These are phyloP conservation scores for Tachysurus fulvidraco DNA, from an alignment of 2,113 vertebrate genomes.

Conservation along the genomic window DNA sequence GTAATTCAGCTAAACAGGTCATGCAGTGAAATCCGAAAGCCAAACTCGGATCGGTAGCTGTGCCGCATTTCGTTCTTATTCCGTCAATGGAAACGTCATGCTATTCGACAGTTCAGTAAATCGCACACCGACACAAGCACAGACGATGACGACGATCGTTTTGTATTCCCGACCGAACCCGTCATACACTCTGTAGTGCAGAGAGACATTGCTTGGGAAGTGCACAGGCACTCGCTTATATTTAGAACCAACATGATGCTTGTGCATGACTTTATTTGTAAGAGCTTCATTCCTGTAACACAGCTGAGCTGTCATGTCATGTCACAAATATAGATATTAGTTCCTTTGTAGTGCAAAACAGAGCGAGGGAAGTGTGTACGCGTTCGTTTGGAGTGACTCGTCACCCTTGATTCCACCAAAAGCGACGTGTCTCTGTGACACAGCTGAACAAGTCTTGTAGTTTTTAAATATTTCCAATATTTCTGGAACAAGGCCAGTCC, in stretches of 20 bases:
- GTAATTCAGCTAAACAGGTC: background rate
- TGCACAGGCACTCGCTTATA: background rate
- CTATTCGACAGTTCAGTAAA: background rate
- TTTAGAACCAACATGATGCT: background rate
- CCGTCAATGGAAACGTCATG: background rate
- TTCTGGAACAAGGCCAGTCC: background rate
- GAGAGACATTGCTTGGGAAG: background rate
- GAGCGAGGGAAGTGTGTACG: background rate
- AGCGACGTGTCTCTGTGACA: background rate
- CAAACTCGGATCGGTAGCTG: background rate
- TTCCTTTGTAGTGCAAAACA: slow-evolving; percentile 4
- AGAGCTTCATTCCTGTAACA: background rate
- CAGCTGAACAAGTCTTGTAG: background rate
- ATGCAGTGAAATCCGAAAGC: background rate
- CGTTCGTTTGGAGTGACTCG: background rate
- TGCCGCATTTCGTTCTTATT: background rate
- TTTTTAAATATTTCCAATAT: background rate
- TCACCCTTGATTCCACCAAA: background rate
- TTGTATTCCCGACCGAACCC: background rate
- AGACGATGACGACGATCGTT: background rate
- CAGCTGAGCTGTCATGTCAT: background rate
- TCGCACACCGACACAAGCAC: background rate
- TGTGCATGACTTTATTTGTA: background rate
- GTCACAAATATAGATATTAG: background rate
- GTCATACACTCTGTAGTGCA: background rate